These are phyloP conservation scores for Ictidomys tridecemlineatus DNA, from an alignment of 2,113 vertebrate genomes.

Conservation along the genomic window DNA sequence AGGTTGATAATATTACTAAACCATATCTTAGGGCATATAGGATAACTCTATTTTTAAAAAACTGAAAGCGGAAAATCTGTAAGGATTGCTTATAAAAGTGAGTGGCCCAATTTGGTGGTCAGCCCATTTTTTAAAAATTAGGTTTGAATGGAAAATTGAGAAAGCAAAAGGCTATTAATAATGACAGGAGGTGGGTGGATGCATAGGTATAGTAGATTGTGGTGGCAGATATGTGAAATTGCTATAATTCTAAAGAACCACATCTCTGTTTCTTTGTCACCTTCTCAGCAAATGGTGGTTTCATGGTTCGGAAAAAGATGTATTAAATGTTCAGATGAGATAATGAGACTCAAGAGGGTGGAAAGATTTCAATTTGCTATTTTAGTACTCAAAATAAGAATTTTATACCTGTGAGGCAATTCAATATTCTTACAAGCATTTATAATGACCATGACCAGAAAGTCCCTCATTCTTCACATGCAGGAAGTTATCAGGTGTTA, in stretches of 20 bases:
- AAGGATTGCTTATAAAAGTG: conserved; percentile 55
- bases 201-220: conserved; percentile 64
- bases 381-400: conserved; percentile 38
- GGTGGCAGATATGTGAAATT: conserved; percentile 72
- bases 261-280: conserved; percentile 69
- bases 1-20: neutral
- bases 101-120: conserved; percentile 54
- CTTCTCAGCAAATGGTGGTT: conserved; percentile 65
- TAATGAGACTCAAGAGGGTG: conserved; percentile 4
- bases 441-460: neutral
- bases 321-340: neutral
- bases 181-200: conserved; percentile 68
- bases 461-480: neutral
- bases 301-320: conserved; percentile 67
- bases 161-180: conserved; percentile 79
- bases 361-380: conserved; percentile 38
- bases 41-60: conserved; percentile 59
- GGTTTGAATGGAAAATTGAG: conserved; percentile 75
- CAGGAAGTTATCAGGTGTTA: neutral
- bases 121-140: conserved; percentile 41
- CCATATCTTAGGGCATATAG: conserved; percentile 11
- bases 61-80: conserved; percentile 7
- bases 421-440: neutral
- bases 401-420: neutral
- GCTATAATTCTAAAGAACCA: conserved; percentile 72